phyloP scores from a whole-genome alignment of 1,140 invertebrate species.

The Diorhabda sublineata region DNA sequence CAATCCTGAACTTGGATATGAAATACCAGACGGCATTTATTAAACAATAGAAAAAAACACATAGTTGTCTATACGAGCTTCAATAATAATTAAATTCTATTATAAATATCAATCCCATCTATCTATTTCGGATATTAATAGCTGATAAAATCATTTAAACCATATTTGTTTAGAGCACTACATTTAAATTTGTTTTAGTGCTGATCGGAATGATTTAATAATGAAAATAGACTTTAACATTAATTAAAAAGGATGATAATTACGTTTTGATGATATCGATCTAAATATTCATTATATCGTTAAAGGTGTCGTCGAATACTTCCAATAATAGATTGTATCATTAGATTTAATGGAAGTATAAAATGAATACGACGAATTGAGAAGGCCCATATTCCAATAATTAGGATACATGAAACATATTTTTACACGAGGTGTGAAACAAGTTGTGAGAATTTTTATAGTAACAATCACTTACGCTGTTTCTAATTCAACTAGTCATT shows the following conservation, averaged over 20 bases:
- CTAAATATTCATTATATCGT: constrained; percentile 1
- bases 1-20: too few species aligned
- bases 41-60: too few species aligned
- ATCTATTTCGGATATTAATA: background rate
- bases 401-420: background rate
- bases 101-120: background rate
- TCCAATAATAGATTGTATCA: background rate
- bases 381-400: background rate
- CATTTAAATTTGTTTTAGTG: constrained; percentile 1
- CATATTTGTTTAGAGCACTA: background rate
- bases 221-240: constrained; percentile 3
- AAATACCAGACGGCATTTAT: too few species aligned
- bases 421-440: too few species aligned
- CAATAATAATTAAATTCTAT: too few species aligned
- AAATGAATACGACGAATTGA: background rate
- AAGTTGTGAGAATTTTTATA: too few species aligned
- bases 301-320: background rate
- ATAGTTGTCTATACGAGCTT: too few species aligned
- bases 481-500: too few species aligned
- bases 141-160: background rate
- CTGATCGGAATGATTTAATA: background rate
- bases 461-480: too few species aligned
- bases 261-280: constrained; percentile 1
- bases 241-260: background rate
- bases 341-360: background rate